Evolutionary conservation across 2,888 invertebrate species (phyloP), one percentile per base, ranked within the genome.

Genomic region (Drosophila formosana): DNA sequence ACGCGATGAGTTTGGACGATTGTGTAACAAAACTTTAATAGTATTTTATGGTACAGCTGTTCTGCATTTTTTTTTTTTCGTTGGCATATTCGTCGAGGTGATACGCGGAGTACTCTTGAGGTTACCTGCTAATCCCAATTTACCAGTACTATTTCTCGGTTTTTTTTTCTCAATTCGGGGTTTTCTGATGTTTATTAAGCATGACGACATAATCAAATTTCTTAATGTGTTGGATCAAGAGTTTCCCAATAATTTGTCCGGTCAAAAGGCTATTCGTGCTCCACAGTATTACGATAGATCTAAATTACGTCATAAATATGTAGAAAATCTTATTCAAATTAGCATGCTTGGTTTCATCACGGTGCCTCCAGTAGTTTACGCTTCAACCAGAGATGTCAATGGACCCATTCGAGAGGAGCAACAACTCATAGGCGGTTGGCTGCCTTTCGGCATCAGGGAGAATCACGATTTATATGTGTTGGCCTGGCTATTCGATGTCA

Each of bases 361-460:
- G 0, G 2, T 57, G 2, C 73, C 80, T 0, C 7, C 58, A 0
- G 8, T 25, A 1, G 26, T 71, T 1, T 82, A 72, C 4, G n/a
- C 72, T 0, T 9, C 69, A 13, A 53, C 55, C 13, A 41, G 58
- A 28, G 56, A 62, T 0, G 11, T 11, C 9, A 57, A 13, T 3
- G 49, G 51, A n/a, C 60, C 65, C 0, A 85, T 82, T 0, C 47
- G 51, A 1, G 4, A 49, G 49, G 41, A 82, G 1, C 77, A 88
- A 2, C 74, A 72, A 13, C 26, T 83, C 0, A 62, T 88, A 1
- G 74, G 71, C 0, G 80, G 82, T 4, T 88, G 64, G 51, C 11
- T 83, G 8, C 82, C 82, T 0, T 79, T 45, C 26, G 43, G 58
- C 1, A 1, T 86, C 4, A 41, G 83, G 11, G 66, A 68, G 25